Evolutionary conservation across 2,888 invertebrate genomes (phyloP), one percentile per base, ranked within the genome.

Genomic region (Andrena chrysosceles): DNA sequence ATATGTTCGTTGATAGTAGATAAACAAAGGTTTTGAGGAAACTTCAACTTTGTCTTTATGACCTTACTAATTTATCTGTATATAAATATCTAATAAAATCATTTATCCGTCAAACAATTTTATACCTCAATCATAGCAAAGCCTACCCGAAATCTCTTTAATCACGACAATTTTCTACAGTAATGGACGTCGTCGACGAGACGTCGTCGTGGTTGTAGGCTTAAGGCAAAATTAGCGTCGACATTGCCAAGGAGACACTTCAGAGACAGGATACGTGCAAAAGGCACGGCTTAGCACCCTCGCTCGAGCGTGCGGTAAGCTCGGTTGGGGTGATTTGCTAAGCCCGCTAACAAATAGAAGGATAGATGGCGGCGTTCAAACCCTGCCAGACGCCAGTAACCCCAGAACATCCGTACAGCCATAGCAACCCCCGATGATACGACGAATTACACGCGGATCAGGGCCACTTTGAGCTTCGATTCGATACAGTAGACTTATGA

Each of bases 311-410:
- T 90, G 86, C 91, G 90, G 89, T 93, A 93, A 93, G 93, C 93
- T 92, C 92, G 93, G 93, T 91, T 90, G 92, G 92, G 93, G 92
- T 93, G 93, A 93, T 93, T 93, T 93, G 94, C 93, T 94, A 93
- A 94, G 93, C 93, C 90, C 92, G 93, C 92, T 92, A 93, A 93
- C 93, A 93, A 94, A 93, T 93, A 93, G 93, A 92, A 93, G 93
- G 93, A 93, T 93, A 93, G 93, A 93, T 93, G 93, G 93, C 92
- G 91, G 90, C 90, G 91, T 90, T 91, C 90, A 88, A 88, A 85
- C 90, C 91, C 90, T 89, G 85, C 81, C 74, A 64, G 63, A 42
- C 68, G 52, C 72, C 86, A 64, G 66, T 62, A 70, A 80, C 85
- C 87, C 81, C 76, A 64, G 76, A 69, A 72, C 77, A 75, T 79